Evolutionary conservation across 2,888 invertebrate genomes (phyloP), one percentile per base, ranked within the genome.

Genomic region (Smittia aterrima): DNA sequence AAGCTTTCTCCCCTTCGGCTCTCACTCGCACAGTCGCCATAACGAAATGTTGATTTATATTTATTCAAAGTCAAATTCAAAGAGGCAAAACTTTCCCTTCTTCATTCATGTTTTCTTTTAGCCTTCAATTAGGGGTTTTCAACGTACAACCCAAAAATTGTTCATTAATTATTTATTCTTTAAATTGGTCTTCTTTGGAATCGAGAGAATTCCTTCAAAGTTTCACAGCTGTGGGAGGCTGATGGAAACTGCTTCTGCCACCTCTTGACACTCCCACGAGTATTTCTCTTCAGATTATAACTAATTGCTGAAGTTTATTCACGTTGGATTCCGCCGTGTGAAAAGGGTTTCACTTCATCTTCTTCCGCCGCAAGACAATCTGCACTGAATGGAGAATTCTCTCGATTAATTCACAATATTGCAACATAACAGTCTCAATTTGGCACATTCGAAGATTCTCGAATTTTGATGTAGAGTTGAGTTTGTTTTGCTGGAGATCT

Each of bases 41-140:
- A 24, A 22, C 18, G 9, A 7, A n/a, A 66, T 66, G 64, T 27
- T 66, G 64, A 66, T 66, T 66, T 66, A 66, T 47, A n/a, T 62
- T 62, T 62, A 62, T 62, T 62, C 58, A 62, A 62, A 62, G 58
- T 62, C 58, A 62, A 62, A 62, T 62, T 22, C n/a, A 47, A 47
- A 47, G 16, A 47, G 47, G 47, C 47, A 16, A 47, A 47, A 6
- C 3, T 47, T 47, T 47, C 6, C 38, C 47, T 47, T n/a, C 11
- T 47, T 11, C 16, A 32, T 32, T n/a, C n/a, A n/a, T n/a, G 47
- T 47, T 47, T 11, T 47, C 47, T 47, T 47, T 47, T 47, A 27
- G 25, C 58, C 58, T 58, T 58, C 58, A 58, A 58, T 58, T 58
- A 58, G 18, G 20, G 58, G 58, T 58, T 24, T 58, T 47, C 47